These are phyloP conservation scores for Microcebus griseorufus DNA, from an alignment of 2,113 vertebrate genomes.

Conservation along the genomic window DNA sequence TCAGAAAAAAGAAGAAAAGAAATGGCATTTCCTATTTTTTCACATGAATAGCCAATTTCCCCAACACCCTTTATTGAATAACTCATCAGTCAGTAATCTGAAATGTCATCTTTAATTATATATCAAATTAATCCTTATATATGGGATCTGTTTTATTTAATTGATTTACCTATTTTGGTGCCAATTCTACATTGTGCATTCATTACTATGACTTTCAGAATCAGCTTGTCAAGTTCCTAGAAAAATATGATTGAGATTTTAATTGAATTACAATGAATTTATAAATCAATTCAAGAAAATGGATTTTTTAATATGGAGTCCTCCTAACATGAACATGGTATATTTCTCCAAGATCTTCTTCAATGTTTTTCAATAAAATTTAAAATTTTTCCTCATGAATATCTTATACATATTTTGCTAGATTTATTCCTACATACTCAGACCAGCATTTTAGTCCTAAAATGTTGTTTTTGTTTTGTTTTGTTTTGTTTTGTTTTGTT, in stretches of 20 bases:
- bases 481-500: neutral
- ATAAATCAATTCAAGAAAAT: neutral
- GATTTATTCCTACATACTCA: neutral
- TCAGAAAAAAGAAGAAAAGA: neutral
- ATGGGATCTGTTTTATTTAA: neutral
- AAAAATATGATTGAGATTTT: constrained; percentile 10
- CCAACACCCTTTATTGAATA: neutral
- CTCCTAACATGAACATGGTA: neutral
- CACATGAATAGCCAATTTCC: neutral
- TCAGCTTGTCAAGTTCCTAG: neutral
- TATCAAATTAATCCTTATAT: constrained; percentile 6
- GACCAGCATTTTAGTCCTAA: neutral
- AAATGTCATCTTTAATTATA: constrained; percentile 8
- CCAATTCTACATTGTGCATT: neutral
- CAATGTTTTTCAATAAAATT: constrained; percentile 7
- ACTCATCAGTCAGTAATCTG: neutral
- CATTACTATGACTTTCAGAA: constrained; percentile 30
- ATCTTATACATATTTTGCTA: constrained; percentile 6
- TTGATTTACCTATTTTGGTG: neutral
- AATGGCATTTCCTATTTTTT: constrained; percentile 19
- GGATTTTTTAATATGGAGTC: neutral
- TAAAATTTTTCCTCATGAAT: neutral
- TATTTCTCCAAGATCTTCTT: neutral
- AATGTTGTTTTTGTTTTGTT: neutral
- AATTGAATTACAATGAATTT: neutral